These are phyloP conservation scores for Cyaniris semiargus DNA, from an alignment of 2,888 invertebrate genomes.

Conservation along the genomic window DNA sequence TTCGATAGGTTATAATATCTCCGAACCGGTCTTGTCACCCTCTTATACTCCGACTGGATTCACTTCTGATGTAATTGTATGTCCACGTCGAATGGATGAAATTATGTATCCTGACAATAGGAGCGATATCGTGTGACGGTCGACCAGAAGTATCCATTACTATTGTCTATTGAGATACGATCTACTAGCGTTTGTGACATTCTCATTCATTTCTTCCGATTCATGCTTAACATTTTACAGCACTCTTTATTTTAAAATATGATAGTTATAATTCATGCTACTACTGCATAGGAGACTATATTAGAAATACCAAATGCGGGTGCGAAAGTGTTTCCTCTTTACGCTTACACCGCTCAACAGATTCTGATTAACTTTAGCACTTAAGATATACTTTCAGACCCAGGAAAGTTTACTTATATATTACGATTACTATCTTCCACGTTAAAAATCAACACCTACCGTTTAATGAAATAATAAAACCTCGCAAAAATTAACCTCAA, in stretches of 20 bases:
- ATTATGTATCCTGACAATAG: slow-evolving; percentile 19
- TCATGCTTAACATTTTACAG: neutral
- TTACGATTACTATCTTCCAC: neutral
- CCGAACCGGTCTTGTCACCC: slow-evolving; percentile 2
- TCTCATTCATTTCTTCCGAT: slow-evolving; percentile 9
- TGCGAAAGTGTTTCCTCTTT: too few species aligned
- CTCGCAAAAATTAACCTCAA: slow-evolving; percentile 19
- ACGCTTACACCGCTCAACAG: too few species aligned
- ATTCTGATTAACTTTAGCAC: too few species aligned
- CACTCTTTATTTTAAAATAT: neutral
- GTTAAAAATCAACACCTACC: neutral
- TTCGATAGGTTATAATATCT: slow-evolving; percentile 4
- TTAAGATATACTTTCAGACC: too few species aligned
- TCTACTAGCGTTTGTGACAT: slow-evolving; percentile 1
- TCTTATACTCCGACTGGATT: slow-evolving; percentile 5
- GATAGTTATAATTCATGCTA: neutral
- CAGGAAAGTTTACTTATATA: too few species aligned
- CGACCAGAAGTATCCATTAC: slow-evolving; percentile 1
- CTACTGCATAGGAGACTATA: too few species aligned
- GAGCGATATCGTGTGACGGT: neutral
- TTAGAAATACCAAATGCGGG: too few species aligned
- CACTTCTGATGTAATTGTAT: slow-evolving; percentile 14
- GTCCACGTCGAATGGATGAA: slow-evolving; percentile 5
- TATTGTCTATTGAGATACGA: slow-evolving; percentile 15
- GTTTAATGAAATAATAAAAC: neutral